Percentiles rank a stretch among this genome's conserved stretches.
Evolutionary conservation across 2,888 invertebrate genomes (phyloP).

Genomic region (Alloscopus bannaensis): DNA sequence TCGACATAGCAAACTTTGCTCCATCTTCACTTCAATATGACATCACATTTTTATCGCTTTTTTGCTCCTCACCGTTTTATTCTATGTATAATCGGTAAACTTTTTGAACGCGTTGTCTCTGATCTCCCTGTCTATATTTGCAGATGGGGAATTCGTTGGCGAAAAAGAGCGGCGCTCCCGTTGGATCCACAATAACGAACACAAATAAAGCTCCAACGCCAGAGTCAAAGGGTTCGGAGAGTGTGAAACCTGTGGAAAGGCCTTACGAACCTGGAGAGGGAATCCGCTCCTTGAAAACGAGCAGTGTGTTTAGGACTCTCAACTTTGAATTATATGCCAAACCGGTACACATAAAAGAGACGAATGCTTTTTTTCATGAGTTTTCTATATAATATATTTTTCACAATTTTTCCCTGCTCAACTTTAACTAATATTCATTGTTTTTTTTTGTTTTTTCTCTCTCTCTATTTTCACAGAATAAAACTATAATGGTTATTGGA

Average conservation of each 20-base stretch:
- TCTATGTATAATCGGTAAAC: too few relatives aligned
- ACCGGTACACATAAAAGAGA: constrained; percentile 81
- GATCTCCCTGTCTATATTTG: too few relatives aligned
- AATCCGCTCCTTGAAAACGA: constrained; percentile 84
- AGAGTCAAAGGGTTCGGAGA: not conserved
- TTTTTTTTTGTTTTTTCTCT: constrained; percentile 40
- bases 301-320: constrained; percentile 85
- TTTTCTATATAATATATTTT: not conserved
- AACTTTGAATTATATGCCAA: constrained; percentile 94
- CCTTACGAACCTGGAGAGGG: constrained; percentile 83
- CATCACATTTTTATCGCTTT: too few relatives aligned
- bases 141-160: not conserved
- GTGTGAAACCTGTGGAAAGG: not conserved
- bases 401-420: not conserved
- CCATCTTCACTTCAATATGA: too few relatives aligned
- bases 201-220: not conserved
- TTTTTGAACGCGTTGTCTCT: too few relatives aligned
- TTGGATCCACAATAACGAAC: not conserved
- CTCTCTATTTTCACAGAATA: constrained; percentile 80
- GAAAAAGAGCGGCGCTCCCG: not conserved
- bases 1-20: too few relatives aligned
- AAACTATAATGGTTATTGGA: constrained; percentile 89
- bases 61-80: too few relatives aligned
- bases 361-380: not conserved
- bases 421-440: constrained; percentile 5